phyloP scores from a whole-genome alignment of 2,113 vertebrate species.

The Gymnorhina tibicen region DNA sequence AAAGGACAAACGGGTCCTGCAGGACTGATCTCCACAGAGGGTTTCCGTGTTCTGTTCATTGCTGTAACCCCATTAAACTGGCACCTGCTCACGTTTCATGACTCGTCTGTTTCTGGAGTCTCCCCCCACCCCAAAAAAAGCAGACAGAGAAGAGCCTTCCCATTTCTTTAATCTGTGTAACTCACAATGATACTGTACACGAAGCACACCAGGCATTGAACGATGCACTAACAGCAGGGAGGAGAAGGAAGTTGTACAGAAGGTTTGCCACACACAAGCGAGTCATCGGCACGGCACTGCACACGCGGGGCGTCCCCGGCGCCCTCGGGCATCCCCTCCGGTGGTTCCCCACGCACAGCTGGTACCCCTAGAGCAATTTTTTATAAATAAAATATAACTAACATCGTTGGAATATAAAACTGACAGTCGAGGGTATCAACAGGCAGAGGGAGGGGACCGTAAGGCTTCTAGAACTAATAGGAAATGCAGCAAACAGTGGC shows the following conservation, averaged over 20 bases:
- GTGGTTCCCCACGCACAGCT: neutral
- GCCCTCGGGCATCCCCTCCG: neutral
- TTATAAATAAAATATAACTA: slow-evolving; percentile 66
- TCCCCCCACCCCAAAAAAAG: neutral
- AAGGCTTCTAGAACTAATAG: slow-evolving; percentile 74
- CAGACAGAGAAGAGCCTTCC: slow-evolving; percentile 77
- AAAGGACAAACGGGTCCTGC: neutral
- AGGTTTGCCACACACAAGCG: slow-evolving; percentile 60
- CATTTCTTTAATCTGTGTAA: slow-evolving; percentile 83
- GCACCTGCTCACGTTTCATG: neutral
- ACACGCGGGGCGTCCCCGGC: slow-evolving; percentile 14
- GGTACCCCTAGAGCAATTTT: slow-evolving; percentile 42
- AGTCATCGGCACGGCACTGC: slow-evolving; percentile 2
- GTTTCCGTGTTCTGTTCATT: neutral
- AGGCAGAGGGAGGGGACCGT: slow-evolving; percentile 56
- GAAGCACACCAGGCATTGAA: slow-evolving; percentile 78
- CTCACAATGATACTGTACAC: slow-evolving; percentile 80
- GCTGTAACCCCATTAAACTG: slow-evolving; percentile 52
- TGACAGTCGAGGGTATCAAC: slow-evolving; percentile 38
- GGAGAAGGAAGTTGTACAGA: slow-evolving; percentile 46
- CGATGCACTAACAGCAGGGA: slow-evolving; percentile 67
- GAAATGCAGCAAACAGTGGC: slow-evolving; percentile 58
- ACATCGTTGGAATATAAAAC: slow-evolving; percentile 58
- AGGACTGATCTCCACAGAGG: neutral
- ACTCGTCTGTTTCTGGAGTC: neutral